Evolutionary conservation across 64 coral and sea anemone species (phyloP), one percentile per base, ranked within the genome.

Genomic region (Montipora cactus): DNA sequence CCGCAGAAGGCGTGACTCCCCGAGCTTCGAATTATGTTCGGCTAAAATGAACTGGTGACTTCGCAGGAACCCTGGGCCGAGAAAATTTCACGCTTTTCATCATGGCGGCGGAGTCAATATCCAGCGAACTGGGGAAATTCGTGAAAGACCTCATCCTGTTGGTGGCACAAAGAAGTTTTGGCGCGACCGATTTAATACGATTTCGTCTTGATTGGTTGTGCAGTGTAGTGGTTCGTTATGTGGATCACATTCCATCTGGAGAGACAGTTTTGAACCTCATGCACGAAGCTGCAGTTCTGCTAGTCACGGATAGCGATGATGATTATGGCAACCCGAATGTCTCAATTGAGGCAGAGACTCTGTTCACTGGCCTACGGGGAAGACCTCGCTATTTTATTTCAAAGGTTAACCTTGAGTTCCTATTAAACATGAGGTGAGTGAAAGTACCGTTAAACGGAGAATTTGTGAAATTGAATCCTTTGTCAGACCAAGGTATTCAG

Each of bases 301-400:
- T 87, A 12, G 67, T 72, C 68, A 74, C 10, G 71, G 69, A 87
- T 50, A 87, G 67, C 67, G 49, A 87, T 47, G 49, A 47, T 20
- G 67, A 16, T 19, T 48, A 87, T 49, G 11, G 64, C 9, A 74
- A 52, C 67, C 20, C n/a, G 7, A 25, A 22, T 73, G 5, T 73
- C 70, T 73, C 70, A 73, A 73, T 22, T 73, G 19, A 22, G 21
- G 71, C 25, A 74, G 71, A 74, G 71, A 88, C 9, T 22, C 11
- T 88, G 64, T 53, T 74, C 19, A 47, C 77, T 80, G 75, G 78
- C 18, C 48, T 49, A 66, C 44, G 55, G 52, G 84, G 74, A 75
- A 87, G 91, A 87, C 91, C 91, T 79, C 66, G 78, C 22, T 86
- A 69, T 87, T 57, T 87, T 28, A 80, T 93, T 47, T 44, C 83